Evolutionary conservation across 2,888 invertebrate genomes (phyloP).

Genomic region (Abrostola tripartita): DNA sequence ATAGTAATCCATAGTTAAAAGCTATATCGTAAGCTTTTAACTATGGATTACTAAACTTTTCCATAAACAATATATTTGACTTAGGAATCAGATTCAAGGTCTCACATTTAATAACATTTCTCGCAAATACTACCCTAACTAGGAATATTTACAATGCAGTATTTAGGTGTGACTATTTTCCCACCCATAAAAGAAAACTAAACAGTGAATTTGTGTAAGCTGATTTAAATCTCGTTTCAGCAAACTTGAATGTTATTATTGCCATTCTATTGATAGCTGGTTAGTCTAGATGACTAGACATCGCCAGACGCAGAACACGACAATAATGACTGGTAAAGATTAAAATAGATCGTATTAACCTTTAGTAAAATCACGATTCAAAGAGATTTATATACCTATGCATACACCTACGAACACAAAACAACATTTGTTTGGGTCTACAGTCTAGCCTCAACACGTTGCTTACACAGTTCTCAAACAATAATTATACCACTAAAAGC

Average conservation of each 20-base stretch:
- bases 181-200: neutral
- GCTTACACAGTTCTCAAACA: constrained; percentile 17
- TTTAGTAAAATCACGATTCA: constrained; percentile 5
- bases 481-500: constrained; percentile 15
- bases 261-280: constrained; percentile 38
- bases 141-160: no score
- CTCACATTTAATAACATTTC: no score
- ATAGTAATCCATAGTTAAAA: no score
- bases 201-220: neutral
- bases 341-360: constrained; percentile 21
- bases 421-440: constrained; percentile 21
- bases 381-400: no score
- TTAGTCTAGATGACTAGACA: constrained; percentile 50
- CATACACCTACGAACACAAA: no score
- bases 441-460: constrained; percentile 26
- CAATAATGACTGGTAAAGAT: constrained; percentile 28
- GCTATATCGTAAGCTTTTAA: no score
- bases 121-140: no score
- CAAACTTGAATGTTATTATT: constrained; percentile 9
- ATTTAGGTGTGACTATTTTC: no score
- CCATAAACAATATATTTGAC: no score
- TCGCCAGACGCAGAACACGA: constrained; percentile 31
- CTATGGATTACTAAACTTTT: no score
- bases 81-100: no score
- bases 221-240: constrained; percentile 25